A percentile compares a stretch with the other conserved stretches of the same genome.
Conservation (phyloP, 2,113 vertebrate species). For the Cacatua alba region DNA sequence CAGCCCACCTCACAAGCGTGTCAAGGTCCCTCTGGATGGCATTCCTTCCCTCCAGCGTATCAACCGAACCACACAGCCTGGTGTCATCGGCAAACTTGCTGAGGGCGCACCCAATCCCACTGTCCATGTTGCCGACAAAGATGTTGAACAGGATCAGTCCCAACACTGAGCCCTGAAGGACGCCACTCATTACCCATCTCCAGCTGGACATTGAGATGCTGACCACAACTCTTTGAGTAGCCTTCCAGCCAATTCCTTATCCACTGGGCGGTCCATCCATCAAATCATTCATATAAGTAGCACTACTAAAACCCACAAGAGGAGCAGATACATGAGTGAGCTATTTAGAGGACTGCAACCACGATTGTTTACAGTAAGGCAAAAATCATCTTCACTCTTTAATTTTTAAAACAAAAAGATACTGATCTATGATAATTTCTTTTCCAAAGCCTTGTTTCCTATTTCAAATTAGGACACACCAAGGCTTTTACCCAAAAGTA, state of each 20-base stretch:
- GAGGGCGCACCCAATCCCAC: neutral
- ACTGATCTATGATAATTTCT: neutral
- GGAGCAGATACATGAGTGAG: neutral
- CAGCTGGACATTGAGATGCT: neutral
- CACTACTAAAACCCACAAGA: neutral
- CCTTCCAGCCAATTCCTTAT: neutral
- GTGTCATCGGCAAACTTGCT: neutral
- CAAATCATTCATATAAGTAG: neutral
- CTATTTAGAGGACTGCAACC: neutral
- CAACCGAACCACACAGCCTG: neutral
- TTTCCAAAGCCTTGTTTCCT: neutral
- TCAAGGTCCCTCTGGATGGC: neutral
- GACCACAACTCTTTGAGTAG: neutral
- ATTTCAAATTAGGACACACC: neutral
- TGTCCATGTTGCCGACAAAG: neutral
- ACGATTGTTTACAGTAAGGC: accelerated
- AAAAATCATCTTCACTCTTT: neutral
- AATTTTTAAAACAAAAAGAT: neutral
- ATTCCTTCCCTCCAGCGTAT: neutral
- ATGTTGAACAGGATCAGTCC: neutral
- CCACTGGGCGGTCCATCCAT: neutral
- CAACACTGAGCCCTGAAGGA: neutral
- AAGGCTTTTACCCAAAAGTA: neutral
- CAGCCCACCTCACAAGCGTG: neutral
- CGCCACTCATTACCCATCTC: neutral